Evolutionary conservation across 2,797 vertebrate species (phyloP).

Genomic region (Anas capensis): DNA sequence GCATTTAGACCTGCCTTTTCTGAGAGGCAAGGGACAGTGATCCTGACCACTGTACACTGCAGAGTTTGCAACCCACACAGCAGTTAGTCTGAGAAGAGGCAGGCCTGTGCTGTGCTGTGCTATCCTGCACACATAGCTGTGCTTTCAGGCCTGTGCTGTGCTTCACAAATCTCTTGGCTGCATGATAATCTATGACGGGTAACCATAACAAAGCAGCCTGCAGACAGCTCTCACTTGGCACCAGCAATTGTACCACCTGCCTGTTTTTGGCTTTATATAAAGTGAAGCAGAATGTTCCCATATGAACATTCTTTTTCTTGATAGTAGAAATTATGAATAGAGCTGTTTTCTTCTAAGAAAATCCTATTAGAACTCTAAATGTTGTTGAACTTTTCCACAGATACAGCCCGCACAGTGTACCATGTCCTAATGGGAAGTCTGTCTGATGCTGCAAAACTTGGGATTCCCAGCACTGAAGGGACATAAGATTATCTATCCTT

Average conservation of each 20-base stretch:
- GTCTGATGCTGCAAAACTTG: neutral
- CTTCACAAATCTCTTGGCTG: neutral
- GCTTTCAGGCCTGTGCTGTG: neutral
- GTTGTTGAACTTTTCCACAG: fast-evolving
- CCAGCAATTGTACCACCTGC: neutral
- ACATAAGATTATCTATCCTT: neutral
- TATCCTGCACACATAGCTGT: neutral
- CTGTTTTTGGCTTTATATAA: neutral
- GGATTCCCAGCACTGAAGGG: neutral
- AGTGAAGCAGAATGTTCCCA: neutral
- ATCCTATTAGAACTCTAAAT: neutral
- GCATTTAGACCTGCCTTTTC: neutral
- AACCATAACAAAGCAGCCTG: neutral
- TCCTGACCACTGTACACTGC: fast-evolving
- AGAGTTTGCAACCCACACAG: neutral
- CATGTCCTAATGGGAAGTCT: neutral
- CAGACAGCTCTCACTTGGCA: neutral
- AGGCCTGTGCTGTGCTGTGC: neutral
- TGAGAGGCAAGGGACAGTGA: neutral
- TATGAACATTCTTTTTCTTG: neutral
- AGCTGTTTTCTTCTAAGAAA: neutral
- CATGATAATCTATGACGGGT: neutral
- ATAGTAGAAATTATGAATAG: neutral
- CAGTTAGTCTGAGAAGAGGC: neutral
- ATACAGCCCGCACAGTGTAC: fast-evolving